Evolutionary conservation across 2,113 vertebrate species (phyloP), one percentile per base, ranked within the genome.

Genomic region (Entelurus aequoreus): DNA sequence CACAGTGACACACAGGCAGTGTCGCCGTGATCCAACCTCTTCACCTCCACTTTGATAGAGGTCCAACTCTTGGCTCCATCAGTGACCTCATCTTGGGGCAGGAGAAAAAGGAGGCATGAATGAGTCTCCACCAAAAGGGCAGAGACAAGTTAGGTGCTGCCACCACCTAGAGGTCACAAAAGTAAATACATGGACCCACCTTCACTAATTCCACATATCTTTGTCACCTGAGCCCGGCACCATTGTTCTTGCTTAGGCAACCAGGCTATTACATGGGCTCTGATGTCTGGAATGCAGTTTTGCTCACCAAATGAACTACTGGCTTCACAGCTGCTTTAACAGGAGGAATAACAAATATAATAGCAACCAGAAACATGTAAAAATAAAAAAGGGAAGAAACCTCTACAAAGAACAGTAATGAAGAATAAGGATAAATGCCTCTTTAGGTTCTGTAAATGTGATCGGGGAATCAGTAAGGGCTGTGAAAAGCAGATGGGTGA

Each of bases 261-360:
- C 86, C 86, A 88, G 42, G 74, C 84, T 59, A 89, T 69, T 47
- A 89, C 88, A 19, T 74, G 63, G 47, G 77, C 59, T 51, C 89
- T 89, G 44, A 89, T 87, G 71, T 88, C 86, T 72, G 89, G 90
- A 69, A 90, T 79, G 64, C 74, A 75, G 63, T 81, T 88, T 67
- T 83, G 80, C 65, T 84, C 81, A 0, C 81, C 83, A 66, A 81
- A 78, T 48, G 86, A 85, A 57, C 57, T 55, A 67, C 55, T 66
- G 61, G 59, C 65, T 72, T 73, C 69, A 63, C 66, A 84, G 74
- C 78, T 78, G 76, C 67, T 82, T 62, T 48, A 69, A 75, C 7
- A 71, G 59, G 69, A 76, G 62, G 59, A 63, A 71, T 56, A 59
- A 49, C 16, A 51, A 50, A 38, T 16, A 56, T 70, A 69, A 65